Conservation (phyloP, 2,888 invertebrate species). For the Drosophila aldrichi region DNA sequence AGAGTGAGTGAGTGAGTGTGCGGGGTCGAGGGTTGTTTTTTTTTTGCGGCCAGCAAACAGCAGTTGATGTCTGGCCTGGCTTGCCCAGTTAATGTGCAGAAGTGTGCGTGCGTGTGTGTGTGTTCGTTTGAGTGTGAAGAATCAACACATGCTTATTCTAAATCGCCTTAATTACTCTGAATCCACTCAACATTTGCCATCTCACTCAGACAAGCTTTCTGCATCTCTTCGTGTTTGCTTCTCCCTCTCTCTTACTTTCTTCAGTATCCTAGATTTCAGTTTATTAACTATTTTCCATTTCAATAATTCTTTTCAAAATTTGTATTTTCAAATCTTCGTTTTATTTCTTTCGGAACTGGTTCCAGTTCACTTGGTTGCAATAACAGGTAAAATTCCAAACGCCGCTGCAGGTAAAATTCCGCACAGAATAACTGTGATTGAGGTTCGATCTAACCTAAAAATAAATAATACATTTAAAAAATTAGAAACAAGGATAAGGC, state of each 20-base stretch:
- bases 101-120: slow-evolving; percentile 10
- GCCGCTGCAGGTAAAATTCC: slow-evolving; percentile 13
- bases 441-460: background rate
- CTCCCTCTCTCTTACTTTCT: background rate
- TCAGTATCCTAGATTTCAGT: background rate
- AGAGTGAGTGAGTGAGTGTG: background rate
- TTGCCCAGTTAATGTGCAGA: background rate
- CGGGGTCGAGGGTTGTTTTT: slow-evolving; percentile 30
- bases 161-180: slow-evolving; percentile 44
- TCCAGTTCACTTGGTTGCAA: background rate
- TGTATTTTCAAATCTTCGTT: background rate
- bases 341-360: background rate
- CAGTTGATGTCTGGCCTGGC: background rate
- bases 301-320: background rate
- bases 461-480: too few species aligned
- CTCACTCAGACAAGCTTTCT: background rate
- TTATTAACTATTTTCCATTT: background rate
- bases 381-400: slow-evolving; percentile 1
- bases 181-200: slow-evolving; percentile 20
- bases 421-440: background rate
- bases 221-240: background rate
- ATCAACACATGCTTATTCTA: slow-evolving; percentile 59
- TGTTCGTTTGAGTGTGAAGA: slow-evolving; percentile 47
- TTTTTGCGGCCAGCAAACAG: slow-evolving; percentile 13
- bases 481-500: background rate